Evolutionary conservation across 2,888 invertebrate species (phyloP).

Genomic region (Blastobasis lacticolella): DNA sequence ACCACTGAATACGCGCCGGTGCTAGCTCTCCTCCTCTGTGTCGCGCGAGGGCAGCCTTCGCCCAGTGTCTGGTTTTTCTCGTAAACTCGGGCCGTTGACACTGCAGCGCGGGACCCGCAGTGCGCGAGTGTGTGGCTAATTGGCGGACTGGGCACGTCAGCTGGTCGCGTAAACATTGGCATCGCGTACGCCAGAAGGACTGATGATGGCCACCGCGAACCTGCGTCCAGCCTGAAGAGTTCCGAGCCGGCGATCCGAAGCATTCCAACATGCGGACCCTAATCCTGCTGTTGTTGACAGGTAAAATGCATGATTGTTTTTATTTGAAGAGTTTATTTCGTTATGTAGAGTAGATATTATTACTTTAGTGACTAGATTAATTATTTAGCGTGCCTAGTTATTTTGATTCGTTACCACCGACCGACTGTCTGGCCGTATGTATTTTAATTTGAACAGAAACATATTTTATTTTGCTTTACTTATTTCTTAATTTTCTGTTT

Average conservation of each 20-base stretch:
- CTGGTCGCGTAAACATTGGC: constrained; percentile 68
- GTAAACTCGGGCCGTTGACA: constrained; percentile 67
- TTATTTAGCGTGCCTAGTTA: no score
- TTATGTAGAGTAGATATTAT: no score
- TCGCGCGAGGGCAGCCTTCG: constrained; percentile 44
- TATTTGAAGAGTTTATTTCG: neutral
- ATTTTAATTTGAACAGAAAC: no score
- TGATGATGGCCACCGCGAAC: constrained; percentile 43
- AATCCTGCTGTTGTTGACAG: constrained; percentile 58
- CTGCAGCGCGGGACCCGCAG: constrained; percentile 71
- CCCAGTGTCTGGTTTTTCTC: constrained; percentile 62
- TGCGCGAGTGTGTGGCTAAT: constrained; percentile 72
- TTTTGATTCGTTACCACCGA: no score
- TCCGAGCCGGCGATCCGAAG: constrained; percentile 25
- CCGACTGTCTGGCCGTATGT: no score
- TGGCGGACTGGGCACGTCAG: constrained; percentile 61
- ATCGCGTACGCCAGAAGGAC: constrained; percentile 34
- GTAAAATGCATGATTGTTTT: constrained; percentile 29
- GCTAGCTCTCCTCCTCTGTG: no score
- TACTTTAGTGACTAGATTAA: no score
- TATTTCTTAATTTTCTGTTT: no score
- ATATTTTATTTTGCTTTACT: no score
- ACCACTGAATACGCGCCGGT: constrained; percentile 3
- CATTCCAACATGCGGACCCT: constrained; percentile 55
- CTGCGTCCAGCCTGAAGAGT: constrained; percentile 34